A percentile compares a stretch with the other conserved stretches of the same genome.
These are phyloP conservation scores for Diabrotica undecimpunctata DNA, from an alignment of 1,140 invertebrate genomes.

Conservation along the genomic window DNA sequence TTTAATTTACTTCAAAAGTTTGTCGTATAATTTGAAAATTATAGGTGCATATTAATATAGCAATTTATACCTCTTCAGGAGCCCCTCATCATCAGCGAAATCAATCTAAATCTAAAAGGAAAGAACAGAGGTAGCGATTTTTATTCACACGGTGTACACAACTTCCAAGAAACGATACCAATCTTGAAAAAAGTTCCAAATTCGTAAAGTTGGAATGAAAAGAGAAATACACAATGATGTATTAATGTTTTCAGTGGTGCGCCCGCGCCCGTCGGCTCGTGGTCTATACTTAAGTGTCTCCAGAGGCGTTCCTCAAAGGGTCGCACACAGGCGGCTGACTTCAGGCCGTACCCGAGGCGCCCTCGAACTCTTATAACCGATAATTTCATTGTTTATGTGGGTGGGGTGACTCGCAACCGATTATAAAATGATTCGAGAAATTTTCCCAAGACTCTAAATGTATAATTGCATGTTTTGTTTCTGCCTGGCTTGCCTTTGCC, in stretches of 20 bases:
- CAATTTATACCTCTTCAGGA: too few species aligned
- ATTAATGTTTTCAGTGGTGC: conserved; percentile 20
- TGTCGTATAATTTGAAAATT: too few species aligned
- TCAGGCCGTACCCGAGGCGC: conserved; percentile 19
- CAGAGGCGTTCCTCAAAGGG: conserved; percentile 36
- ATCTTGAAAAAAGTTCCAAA: conserved; percentile 12
- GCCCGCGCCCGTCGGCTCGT: conserved; percentile 25
- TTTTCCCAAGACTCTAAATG: conserved; percentile 21
- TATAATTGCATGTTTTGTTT: conserved; percentile 22
- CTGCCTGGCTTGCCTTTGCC: background rate
- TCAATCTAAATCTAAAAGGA: too few species aligned
- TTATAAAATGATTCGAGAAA: conserved; percentile 20
- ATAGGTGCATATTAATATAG: too few species aligned
- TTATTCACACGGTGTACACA: conserved; percentile 2
- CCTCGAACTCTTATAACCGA: conserved; percentile 23
- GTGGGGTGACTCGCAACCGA: conserved; percentile 26
- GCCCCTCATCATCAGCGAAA: too few species aligned
- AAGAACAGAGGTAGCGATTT: background rate
- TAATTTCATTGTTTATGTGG: conserved; percentile 35
- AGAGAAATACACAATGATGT: conserved; percentile 25
- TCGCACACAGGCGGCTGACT: conserved; percentile 30
- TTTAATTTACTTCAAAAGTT: too few species aligned
- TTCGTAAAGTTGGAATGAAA: conserved; percentile 11
- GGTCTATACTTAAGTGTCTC: conserved; percentile 40
- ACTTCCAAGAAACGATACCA: conserved; percentile 10